phyloP scores from a whole-genome alignment of 2,113 vertebrate species.

The Megaleporinus macrocephalus region DNA sequence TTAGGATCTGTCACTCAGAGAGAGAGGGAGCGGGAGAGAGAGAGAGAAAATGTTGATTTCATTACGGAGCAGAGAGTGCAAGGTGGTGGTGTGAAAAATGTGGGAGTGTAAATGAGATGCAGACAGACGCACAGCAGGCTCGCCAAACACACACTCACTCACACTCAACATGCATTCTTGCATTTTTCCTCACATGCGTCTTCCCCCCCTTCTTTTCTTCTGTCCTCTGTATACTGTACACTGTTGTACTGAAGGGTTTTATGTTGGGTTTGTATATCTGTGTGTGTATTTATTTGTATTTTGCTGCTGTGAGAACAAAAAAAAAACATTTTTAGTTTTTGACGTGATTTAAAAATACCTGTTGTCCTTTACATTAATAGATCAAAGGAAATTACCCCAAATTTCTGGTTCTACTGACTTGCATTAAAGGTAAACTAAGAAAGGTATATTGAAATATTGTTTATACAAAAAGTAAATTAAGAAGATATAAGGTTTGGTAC shows the following conservation, averaged over 20 bases:
- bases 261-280: neutral
- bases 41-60: conserved; percentile 71
- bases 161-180: neutral
- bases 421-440: no score
- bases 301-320: no score
- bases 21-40: conserved; percentile 48
- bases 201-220: conserved; percentile 23
- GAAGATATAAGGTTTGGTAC: no score
- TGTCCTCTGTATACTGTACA: neutral
- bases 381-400: no score
- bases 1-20: conserved; percentile 69
- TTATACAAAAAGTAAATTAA: no score
- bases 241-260: no score
- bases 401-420: no score
- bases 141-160: conserved; percentile 20
- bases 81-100: conserved; percentile 68
- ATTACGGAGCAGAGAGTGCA: conserved; percentile 65
- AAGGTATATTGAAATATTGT: no score
- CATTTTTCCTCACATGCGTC: conserved; percentile 26
- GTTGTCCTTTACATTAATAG: no score
- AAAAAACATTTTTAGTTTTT: no score
- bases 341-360: no score
- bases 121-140: conserved; percentile 72
- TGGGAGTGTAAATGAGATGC: conserved; percentile 78
- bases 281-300: neutral